A percentile compares a stretch with the other conserved stretches of the same genome.
These are phyloP conservation scores for Ammodramus savannarum DNA, from an alignment of 2,113 vertebrate genomes.

Conservation along the genomic window DNA sequence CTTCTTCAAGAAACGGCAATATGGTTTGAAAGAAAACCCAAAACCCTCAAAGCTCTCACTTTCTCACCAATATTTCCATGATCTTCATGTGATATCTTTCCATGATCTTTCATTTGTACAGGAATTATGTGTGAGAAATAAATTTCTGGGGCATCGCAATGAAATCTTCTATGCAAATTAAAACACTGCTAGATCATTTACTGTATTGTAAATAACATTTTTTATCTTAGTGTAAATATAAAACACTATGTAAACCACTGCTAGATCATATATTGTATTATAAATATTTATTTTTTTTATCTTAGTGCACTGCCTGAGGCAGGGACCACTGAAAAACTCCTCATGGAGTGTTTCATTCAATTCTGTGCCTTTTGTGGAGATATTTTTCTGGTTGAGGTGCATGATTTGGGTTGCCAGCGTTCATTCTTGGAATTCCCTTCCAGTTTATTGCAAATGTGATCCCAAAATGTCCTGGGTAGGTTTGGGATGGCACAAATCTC, in stretches of 20 bases:
- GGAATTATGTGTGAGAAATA: neutral
- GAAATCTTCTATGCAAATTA: neutral
- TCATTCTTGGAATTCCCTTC: neutral
- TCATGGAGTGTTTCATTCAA: neutral
- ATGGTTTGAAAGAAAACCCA: neutral
- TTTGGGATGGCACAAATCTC: neutral
- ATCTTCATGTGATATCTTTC: no score
- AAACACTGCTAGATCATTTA: neutral
- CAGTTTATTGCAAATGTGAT: neutral
- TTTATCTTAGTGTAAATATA: no score
- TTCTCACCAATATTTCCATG: neutral
- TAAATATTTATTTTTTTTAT: neutral
- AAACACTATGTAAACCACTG: no score
- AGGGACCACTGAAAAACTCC: neutral
- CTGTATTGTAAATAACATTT: neutral
- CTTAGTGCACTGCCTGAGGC: neutral
- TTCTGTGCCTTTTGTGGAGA: neutral
- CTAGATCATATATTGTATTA: neutral
- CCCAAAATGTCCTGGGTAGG: neutral
- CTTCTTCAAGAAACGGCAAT: neutral
- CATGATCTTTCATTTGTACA: neutral
- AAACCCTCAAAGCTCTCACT: neutral
- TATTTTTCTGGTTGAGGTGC: neutral
- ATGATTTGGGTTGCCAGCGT: neutral
- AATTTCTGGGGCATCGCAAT: neutral